Conservation (phyloP, 30 jellyfish, hydroid and myxozoan species). For the Clytia hemisphaerica region DNA sequence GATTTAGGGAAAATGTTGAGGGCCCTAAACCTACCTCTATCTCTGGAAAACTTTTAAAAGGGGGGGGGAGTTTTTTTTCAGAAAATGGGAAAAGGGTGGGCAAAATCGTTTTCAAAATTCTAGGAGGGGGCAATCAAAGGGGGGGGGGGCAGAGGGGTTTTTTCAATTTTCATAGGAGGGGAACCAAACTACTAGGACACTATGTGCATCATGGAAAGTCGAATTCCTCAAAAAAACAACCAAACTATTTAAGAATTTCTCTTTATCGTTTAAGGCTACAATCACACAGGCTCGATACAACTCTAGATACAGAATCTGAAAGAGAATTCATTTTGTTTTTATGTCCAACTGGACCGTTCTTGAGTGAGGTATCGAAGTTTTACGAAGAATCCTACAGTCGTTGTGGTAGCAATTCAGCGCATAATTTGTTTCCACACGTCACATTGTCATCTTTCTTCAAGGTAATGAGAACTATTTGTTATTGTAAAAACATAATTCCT, state of each 20-base stretch:
- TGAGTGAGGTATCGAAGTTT: constrained; percentile 41
- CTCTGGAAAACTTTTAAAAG: too few species aligned
- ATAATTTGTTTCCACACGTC: constrained; percentile 84
- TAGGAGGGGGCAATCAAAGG: too few species aligned
- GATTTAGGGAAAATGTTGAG: too few species aligned
- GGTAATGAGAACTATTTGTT: constrained; percentile 23
- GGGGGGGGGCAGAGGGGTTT: too few species aligned
- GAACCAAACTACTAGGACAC: too few species aligned
- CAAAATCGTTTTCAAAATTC: too few species aligned
- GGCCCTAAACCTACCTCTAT: too few species aligned
- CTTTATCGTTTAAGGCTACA: constrained; percentile 49
- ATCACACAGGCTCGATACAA: constrained; percentile 58
- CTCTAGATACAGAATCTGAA: constrained; percentile 31
- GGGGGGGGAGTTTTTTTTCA: too few species aligned
- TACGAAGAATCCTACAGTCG: constrained; percentile 53
- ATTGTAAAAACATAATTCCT: background rate
- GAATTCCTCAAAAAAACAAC: background rate
- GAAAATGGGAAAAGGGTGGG: too few species aligned
- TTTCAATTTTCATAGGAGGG: too few species aligned
- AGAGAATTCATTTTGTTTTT: constrained; percentile 75
- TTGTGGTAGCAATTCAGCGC: constrained; percentile 91
- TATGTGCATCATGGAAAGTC: background rate
- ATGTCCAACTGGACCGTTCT: constrained; percentile 72
- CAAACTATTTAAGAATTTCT: background rate
- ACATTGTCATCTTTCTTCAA: constrained; percentile 86